Conservation (phyloP, 2,888 invertebrate species). For the Drosophila meridionalis region DNA sequence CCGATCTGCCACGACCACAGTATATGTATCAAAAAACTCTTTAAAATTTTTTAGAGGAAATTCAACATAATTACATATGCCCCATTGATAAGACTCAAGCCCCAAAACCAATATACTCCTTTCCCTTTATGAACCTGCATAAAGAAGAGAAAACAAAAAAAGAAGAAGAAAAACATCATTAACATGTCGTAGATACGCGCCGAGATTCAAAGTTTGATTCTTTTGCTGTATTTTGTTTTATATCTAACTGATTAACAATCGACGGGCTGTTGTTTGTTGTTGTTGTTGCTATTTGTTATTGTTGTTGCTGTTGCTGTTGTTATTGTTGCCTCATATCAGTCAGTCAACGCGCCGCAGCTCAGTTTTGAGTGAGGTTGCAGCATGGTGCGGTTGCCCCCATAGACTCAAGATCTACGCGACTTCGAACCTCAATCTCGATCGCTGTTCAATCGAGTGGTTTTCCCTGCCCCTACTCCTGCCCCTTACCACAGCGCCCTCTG, state of each 20-base stretch:
- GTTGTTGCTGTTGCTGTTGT: constrained; percentile 37
- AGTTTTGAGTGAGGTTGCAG: constrained; percentile 73
- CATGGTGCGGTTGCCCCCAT: constrained; percentile 44
- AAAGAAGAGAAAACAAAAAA: constrained; percentile 2
- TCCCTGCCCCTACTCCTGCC: background rate
- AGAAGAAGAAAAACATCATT: constrained; percentile 68
- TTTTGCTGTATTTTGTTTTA: constrained; percentile 75
- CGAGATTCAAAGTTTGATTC: constrained; percentile 72
- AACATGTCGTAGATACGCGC: constrained; percentile 76
- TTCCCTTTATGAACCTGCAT: background rate
- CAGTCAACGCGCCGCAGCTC: constrained; percentile 73
- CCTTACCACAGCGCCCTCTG: background rate
- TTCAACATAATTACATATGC: background rate
- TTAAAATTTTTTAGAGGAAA: background rate
- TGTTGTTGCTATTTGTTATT: constrained; percentile 30
- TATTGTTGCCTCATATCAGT: constrained; percentile 70
- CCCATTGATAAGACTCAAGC: background rate
- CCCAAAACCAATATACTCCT: background rate
- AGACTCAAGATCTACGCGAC: constrained; percentile 43
- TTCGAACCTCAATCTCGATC: constrained; percentile 63
- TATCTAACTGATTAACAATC: constrained; percentile 81
- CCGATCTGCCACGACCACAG: background rate
- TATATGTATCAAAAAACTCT: too few species aligned
- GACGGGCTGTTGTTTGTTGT: constrained; percentile 50
- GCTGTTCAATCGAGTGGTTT: constrained; percentile 63